phyloP scores from a whole-genome alignment of 2,888 invertebrate genomes.

The Ophioninae sp. region DNA sequence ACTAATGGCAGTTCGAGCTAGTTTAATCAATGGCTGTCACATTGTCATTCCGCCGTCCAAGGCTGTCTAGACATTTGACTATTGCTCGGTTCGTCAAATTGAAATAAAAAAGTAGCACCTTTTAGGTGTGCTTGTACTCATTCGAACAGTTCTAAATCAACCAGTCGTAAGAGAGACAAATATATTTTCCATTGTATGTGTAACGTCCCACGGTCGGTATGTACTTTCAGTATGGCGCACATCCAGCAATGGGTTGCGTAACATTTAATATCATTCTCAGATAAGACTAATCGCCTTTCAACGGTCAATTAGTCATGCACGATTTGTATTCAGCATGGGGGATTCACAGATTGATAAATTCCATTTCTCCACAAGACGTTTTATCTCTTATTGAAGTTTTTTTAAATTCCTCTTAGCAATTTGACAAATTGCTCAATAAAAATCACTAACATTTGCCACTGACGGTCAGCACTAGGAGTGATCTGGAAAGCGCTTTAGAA shows the following conservation, averaged over 20 bases:
- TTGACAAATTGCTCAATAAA: slow-evolving; percentile 18
- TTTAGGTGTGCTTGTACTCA: not conserved
- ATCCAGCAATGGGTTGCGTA: slow-evolving; percentile 10
- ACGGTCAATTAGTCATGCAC: slow-evolving; percentile 42
- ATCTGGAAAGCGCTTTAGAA: not conserved
- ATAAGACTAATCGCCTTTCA: slow-evolving; percentile 59
- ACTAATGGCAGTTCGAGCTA: not conserved
- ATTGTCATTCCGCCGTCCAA: not conserved
- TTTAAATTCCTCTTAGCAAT: not conserved
- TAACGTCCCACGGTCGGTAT: not conserved
- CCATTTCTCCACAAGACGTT: not conserved
- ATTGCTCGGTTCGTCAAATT: not conserved
- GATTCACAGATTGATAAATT: slow-evolving; percentile 3
- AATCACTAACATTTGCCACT: not conserved
- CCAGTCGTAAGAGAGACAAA: not conserved
- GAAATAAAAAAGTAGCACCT: not conserved
- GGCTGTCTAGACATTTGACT: not conserved
- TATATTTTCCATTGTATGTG: slow-evolving; percentile 5
- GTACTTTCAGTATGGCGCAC: not conserved
- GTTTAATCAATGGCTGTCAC: not conserved
- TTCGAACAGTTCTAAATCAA: not conserved
- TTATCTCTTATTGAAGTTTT: not conserved
- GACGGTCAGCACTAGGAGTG: not conserved
- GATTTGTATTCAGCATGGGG: slow-evolving; percentile 22
- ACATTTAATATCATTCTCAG: slow-evolving; percentile 33